A percentile compares a stretch with the other conserved stretches of the same genome.
Conservation (phyloP, 2,113 vertebrate genomes). For the Cepphus grylle region DNA sequence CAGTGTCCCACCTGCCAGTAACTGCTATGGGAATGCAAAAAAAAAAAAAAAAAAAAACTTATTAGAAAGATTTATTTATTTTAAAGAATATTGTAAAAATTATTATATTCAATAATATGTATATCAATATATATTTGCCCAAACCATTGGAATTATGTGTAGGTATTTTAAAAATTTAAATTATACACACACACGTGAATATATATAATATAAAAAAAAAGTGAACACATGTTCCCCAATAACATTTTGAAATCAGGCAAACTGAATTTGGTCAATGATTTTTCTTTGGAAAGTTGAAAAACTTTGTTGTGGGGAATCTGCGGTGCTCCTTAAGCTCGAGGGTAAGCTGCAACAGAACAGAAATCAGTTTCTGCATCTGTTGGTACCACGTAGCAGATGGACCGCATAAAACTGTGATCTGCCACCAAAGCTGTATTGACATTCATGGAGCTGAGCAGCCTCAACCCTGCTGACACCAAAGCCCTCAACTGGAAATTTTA, state of each 20-base stretch:
- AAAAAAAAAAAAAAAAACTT: not conserved
- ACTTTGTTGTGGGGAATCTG: not conserved
- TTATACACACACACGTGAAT: not conserved
- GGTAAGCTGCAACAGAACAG: not conserved
- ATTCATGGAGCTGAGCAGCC: not conserved
- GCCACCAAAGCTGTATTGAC: not conserved
- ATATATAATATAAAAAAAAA: not conserved
- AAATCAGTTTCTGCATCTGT: not conserved
- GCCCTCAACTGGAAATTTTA: not conserved
- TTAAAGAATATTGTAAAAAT: not conserved
- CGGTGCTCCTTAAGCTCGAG: not conserved
- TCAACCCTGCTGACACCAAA: not conserved
- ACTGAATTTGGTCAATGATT: not conserved
- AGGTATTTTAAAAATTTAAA: not conserved
- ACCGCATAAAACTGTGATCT: not conserved
- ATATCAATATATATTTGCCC: not conserved
- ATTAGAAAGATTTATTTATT: not conserved
- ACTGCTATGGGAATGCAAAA: not conserved
- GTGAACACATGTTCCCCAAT: not conserved
- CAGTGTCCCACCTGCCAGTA: not conserved
- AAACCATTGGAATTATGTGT: not conserved
- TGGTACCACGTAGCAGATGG: accelerated
- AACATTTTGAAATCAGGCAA: not conserved
- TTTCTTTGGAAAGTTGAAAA: not conserved
- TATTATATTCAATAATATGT: not conserved